Evolutionary conservation across 2,113 vertebrate genomes (phyloP).

Genomic region (Neolamprologus fasciatus): DNA sequence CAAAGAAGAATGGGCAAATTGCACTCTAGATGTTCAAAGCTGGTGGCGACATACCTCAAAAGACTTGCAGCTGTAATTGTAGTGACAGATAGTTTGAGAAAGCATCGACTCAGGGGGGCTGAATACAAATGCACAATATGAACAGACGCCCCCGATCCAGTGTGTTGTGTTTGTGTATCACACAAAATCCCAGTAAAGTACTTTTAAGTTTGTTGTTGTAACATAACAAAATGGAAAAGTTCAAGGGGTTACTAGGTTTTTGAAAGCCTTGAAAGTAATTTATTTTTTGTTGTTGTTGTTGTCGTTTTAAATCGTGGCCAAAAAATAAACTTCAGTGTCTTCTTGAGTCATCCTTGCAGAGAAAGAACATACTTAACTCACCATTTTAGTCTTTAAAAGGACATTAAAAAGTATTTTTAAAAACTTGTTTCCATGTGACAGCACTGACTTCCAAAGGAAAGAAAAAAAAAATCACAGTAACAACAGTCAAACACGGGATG

Average conservation of each 20-base stretch:
- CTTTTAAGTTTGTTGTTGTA: not conserved
- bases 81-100: not conserved
- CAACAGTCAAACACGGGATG: conserved; percentile 5
- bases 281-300: not conserved
- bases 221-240: not conserved
- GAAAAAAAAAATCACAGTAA: not conserved
- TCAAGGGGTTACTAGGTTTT: not conserved
- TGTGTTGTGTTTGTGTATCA: not conserved
- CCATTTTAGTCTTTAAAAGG: not conserved
- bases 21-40: not conserved
- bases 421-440: not conserved
- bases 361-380: not conserved
- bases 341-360: not conserved
- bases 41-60: not conserved
- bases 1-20: not conserved
- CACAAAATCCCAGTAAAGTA: not conserved
- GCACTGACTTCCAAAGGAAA: not conserved
- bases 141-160: not conserved
- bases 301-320: not conserved
- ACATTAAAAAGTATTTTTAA: not conserved
- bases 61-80: not conserved
- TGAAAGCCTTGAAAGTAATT: not conserved
- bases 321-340: not conserved
- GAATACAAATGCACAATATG: not conserved
- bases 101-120: not conserved